phyloP scores from a whole-genome alignment of 2,888 invertebrate species.

The Myopa tessellatipennis region DNA sequence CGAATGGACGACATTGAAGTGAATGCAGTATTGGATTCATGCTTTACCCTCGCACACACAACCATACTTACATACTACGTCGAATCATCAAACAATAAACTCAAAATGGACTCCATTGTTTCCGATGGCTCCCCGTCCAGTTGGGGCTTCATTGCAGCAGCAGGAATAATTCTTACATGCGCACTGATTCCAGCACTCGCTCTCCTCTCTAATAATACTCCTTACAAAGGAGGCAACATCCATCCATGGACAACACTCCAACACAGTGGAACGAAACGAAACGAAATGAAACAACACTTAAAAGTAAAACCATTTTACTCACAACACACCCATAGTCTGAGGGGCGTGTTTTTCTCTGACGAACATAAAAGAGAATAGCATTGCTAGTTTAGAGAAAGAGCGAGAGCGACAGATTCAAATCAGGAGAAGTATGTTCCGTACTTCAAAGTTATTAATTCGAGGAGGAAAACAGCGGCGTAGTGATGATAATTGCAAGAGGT shows the following conservation, averaged over 20 bases:
- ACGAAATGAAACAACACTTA: background rate
- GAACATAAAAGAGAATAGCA: background rate
- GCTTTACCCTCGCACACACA: slow-evolving; percentile 11
- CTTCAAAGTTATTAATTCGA: background rate
- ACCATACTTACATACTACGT: slow-evolving; percentile 43
- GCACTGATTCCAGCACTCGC: background rate
- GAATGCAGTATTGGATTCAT: slow-evolving; percentile 18
- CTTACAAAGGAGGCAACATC: background rate
- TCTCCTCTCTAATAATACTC: slow-evolving; percentile 14
- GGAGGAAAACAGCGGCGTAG: background rate
- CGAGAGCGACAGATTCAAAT: background rate
- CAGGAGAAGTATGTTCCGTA: no score
- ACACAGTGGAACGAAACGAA: slow-evolving; percentile 16
- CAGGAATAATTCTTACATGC: slow-evolving; percentile 19
- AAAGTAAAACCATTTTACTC: slow-evolving; percentile 15
- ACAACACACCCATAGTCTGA: background rate
- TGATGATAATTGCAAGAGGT: background rate
- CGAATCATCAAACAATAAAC: slow-evolving; percentile 69
- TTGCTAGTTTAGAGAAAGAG: background rate
- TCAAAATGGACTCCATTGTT: slow-evolving; percentile 68
- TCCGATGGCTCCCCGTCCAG: slow-evolving; percentile 38
- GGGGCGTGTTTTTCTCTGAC: slow-evolving; percentile 12
- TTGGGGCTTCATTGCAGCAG: slow-evolving; percentile 9
- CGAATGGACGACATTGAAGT: slow-evolving; percentile 1
- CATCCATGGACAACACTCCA: background rate